These are phyloP conservation scores for Aspidapion aeneum DNA, from an alignment of 2,888 invertebrate species.

Conservation along the genomic window DNA sequence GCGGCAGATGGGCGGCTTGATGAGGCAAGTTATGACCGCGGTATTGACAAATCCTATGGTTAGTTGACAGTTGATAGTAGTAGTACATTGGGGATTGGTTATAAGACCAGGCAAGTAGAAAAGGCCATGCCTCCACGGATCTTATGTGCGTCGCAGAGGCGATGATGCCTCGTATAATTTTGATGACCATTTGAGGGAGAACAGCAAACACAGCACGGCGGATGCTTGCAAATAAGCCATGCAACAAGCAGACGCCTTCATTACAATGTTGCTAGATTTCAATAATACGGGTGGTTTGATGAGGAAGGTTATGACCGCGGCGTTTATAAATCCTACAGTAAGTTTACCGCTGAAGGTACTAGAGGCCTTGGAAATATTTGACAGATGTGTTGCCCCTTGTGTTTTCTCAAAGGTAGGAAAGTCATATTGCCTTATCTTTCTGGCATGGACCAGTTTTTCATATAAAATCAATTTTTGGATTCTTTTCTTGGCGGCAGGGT, in stretches of 20 bases:
- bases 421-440: too few species aligned
- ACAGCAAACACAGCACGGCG: constrained; percentile 46
- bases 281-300: constrained; percentile 87
- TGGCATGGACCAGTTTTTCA: too few species aligned
- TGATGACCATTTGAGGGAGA: constrained; percentile 88
- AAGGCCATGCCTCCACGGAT: constrained; percentile 68
- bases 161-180: constrained; percentile 94
- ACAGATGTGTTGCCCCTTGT: too few species aligned
- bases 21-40: constrained; percentile 90
- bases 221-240: constrained; percentile 68
- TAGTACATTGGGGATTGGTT: too few species aligned
- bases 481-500: too few species aligned
- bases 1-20: constrained; percentile 85
- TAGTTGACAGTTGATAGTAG: too few species aligned
- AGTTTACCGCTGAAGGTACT: too few species aligned
- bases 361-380: too few species aligned
- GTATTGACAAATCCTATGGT: constrained; percentile 86
- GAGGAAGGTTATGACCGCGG: too few species aligned
- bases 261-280: constrained; percentile 88
- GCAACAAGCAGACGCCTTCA: constrained; percentile 81
- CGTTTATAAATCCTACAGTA: too few species aligned
- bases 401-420: too few species aligned
- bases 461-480: too few species aligned
- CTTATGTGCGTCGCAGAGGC: constrained; percentile 89
- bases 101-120: constrained; percentile 76